Evolutionary conservation across 2,888 invertebrate genomes (phyloP).

Genomic region (Acanthococcus lagerstroemiae): DNA sequence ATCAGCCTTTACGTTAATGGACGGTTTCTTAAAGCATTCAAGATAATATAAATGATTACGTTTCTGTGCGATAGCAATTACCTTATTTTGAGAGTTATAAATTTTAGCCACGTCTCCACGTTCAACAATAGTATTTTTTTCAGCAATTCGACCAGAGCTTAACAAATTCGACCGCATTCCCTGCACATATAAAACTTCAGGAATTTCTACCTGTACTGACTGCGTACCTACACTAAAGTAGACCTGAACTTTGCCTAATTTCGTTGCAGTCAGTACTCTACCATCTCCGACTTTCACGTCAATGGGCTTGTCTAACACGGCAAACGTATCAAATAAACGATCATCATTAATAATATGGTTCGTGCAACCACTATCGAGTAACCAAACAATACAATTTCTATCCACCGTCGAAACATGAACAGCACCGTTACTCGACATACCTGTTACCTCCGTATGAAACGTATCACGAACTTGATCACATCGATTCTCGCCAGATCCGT

Average conservation of each 20-base stretch:
- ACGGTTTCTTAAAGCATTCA: background rate
- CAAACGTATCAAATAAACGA: conserved; percentile 19
- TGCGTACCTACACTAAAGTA: background rate
- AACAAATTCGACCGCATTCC: background rate
- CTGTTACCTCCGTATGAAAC: background rate
- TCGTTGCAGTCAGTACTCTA: conserved; percentile 29
- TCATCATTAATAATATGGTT: conserved; percentile 32
- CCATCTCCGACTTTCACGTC: conserved; percentile 14
- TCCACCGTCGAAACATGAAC: background rate
- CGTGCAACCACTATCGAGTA: conserved; percentile 33
- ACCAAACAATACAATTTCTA: conserved; percentile 12
- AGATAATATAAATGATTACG: background rate
- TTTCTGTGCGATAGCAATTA: background rate
- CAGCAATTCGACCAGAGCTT: background rate
- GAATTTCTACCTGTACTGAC: background rate
- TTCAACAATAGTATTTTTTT: background rate
- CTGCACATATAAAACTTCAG: background rate
- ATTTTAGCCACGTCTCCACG: background rate
- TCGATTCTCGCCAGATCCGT: too few species aligned
- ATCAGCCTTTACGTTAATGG: background rate
- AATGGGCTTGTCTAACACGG: conserved; percentile 29
- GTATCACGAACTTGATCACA: too few species aligned
- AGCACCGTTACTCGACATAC: background rate
- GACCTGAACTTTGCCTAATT: conserved; percentile 15
- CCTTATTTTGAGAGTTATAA: background rate